phyloP scores from a whole-genome alignment of 2,113 vertebrate species.

The Hippocampus barbouri region DNA sequence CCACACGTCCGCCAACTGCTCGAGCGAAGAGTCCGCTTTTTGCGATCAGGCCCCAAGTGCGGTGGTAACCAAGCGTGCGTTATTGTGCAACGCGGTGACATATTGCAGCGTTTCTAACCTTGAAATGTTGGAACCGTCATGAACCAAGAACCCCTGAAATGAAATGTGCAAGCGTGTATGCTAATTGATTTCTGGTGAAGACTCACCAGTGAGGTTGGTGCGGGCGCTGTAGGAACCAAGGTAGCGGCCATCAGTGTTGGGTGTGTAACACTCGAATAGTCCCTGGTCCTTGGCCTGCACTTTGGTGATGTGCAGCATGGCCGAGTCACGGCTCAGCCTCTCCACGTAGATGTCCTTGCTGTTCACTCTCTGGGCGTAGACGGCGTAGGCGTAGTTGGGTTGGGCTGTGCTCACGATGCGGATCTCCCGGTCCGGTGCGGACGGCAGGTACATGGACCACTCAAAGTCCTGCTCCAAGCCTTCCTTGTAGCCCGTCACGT shows the following conservation, averaged over 20 bases:
- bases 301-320: constrained; percentile 83
- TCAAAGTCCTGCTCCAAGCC: constrained; percentile 84
- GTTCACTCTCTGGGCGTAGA: constrained; percentile 82
- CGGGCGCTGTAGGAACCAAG: constrained; percentile 79
- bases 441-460: constrained; percentile 89
- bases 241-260: constrained; percentile 76
- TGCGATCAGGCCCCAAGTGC: too few species aligned
- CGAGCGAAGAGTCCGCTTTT: too few species aligned
- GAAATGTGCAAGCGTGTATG: too few species aligned
- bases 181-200: not conserved
- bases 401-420: constrained; percentile 90
- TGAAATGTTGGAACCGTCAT: too few species aligned
- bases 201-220: constrained; percentile 87
- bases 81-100: too few species aligned
- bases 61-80: too few species aligned
- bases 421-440: constrained; percentile 80
- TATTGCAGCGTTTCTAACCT: too few species aligned
- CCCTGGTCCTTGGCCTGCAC: constrained; percentile 82
- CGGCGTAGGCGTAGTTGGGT: constrained; percentile 84
- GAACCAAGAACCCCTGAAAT: too few species aligned
- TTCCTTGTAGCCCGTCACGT: constrained; percentile 83
- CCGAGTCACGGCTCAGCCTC: constrained; percentile 75
- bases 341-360: constrained; percentile 85
- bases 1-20: too few species aligned
- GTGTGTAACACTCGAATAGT: constrained; percentile 78